Base-by-base conservation (phyloP, 2,888 invertebrate species). In the Ypsolopha sequella region DNA sequence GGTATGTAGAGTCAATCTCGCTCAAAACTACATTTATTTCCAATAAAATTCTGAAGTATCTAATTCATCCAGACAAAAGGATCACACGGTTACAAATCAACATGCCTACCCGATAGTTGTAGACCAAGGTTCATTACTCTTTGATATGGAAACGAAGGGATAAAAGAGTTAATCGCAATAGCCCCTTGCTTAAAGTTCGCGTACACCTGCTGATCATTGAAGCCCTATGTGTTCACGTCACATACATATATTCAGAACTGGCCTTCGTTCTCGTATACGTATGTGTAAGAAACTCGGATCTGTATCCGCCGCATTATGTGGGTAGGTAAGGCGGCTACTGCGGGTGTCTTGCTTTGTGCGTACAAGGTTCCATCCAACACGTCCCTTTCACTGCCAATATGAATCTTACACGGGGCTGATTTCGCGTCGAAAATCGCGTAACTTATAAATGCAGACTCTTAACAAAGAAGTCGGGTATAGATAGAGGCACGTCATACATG, bases 191-290 rank as follows among this genome's bases (percentile, higher is more conserved):
- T 82, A 77, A 80, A 51, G 75, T 80, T 79, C 72, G 77, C 81
- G 84, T 84, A 78, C 86, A 86, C 86, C 86, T 85, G 86, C 86
- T 85, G 85, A 86, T 81, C 80, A 81, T 82, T 72, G 84, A 85
- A 86, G 86, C 82, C 84, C 74, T 82, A 86, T 79, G 76, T 84
- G 76, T 80, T 80, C 75, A 70, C 76, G 76, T 80, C 81, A 80
- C 80, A 82, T 78, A 79, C 76, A 75, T 72, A 59, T 66, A 74
- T 71, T 73, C 66, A 71, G 79, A 82, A 82, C 84, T 80, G 84
- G 86, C 84, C 82, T 80, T 77, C 79, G 71, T 76, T 75, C 62
- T 45, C 47, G 39, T 51, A 70, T 66, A 64, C 76, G 78, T 77
- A 75, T 80, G 80, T 74, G 81, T 81, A 78, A 76, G 77, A 76